phyloP scores from a whole-genome alignment of 1,140 invertebrate genomes.

The Drosophila elegans region DNA sequence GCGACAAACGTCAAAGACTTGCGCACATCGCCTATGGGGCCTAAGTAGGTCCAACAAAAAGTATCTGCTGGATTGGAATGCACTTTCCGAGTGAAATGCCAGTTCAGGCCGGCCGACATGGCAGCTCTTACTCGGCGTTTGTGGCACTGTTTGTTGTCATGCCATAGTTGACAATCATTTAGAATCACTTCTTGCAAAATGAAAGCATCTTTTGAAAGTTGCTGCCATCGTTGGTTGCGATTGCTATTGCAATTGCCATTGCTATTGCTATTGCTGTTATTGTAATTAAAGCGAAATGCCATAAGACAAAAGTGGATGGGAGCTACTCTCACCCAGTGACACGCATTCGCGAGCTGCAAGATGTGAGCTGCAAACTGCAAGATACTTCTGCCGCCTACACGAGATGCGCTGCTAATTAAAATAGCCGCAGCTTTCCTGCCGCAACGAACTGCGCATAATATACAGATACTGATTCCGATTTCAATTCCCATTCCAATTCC shows the following conservation, averaged over 20 bases:
- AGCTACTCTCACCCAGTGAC: constrained; percentile 76
- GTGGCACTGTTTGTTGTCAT: constrained; percentile 63
- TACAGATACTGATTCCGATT: constrained; percentile 35
- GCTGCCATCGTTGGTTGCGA: constrained; percentile 47
- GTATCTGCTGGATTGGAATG: constrained; percentile 76
- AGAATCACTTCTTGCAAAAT: constrained; percentile 82
- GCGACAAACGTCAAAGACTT: constrained; percentile 65
- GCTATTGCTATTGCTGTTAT: constrained; percentile 56
- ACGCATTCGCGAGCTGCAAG: constrained; percentile 57
- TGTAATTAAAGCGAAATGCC: constrained; percentile 82
- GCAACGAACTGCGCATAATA: constrained; percentile 68
- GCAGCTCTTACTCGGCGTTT: constrained; percentile 46
- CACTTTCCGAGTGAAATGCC: constrained; percentile 82
- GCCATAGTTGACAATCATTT: constrained; percentile 83
- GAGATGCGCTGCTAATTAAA: constrained; percentile 64
- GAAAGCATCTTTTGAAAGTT: constrained; percentile 83
- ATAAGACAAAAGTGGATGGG: constrained; percentile 70
- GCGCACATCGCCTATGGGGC: constrained; percentile 48
- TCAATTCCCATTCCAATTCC: constrained; percentile 1
- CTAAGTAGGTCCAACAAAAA: constrained; percentile 82
- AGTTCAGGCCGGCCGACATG: constrained; percentile 70
- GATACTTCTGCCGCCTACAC: constrained; percentile 46
- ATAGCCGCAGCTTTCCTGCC: constrained; percentile 51
- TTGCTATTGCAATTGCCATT: constrained; percentile 11
- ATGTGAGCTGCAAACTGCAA: constrained; percentile 4